Evolutionary conservation across 2,797 vertebrate genomes (phyloP), one percentile per base, ranked within the genome.

Genomic region (Tiaroga cobitis): DNA sequence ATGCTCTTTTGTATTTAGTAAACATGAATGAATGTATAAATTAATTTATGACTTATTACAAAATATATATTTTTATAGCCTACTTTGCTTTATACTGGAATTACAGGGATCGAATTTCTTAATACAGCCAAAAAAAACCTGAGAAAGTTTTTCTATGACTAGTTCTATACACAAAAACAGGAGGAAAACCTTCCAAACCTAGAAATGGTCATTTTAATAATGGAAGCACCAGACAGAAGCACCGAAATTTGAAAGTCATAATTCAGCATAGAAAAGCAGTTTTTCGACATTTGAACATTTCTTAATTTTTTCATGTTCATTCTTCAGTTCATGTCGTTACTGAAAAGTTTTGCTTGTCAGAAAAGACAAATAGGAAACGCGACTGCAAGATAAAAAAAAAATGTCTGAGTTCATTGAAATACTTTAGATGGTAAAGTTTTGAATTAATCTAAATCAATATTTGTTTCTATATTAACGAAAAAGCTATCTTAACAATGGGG

Each of bases 31-130:
- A 51, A 80, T 37, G 21, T n/a, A 3, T 16, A 63, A 34, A 49
- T 54, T 43, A 5, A 5, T 43, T 43, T n/a, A 37, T 39, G 54
- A 41, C 5, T 79, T 5, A 56, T 24, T 61, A 37, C 34, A 61
- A 56, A 5, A n/a, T 29, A 10, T 41, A 24, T 1, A 59, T 34
- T 7, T 43, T 24, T 26, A 29, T 19, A 41, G 39, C 8, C 8
- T 39, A 43, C 41, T 10, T 43, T 51, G 39, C 9, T 26, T 73
- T 41, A 0, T 15, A 46, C 13, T 39, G 24, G 26, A 67, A 67
- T 39, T 75, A 19, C 9, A 29, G 61, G 24, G 19, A 83, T 76
- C 73, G 73, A 77, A 56, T 77, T 68, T 46, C 75, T n/a, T 3
- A 10, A 61, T 61, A 61, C 5, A 77, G 1, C 18, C 18, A 16